phyloP scores from a whole-genome alignment of 23 tunicate genomes.

The Ciona savignyi region DNA sequence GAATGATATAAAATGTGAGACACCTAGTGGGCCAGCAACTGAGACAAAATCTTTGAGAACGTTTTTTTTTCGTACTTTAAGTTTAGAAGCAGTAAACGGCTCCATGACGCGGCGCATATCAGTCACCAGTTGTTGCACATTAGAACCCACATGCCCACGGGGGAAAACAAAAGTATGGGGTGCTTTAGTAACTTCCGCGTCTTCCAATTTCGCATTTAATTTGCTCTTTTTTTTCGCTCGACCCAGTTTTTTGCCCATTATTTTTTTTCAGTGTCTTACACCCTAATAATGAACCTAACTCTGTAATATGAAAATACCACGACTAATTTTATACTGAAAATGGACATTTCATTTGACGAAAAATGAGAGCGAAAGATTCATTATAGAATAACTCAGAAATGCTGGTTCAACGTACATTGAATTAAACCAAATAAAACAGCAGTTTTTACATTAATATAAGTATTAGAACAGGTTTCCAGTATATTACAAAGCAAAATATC shows the following conservation, averaged over 20 bases:
- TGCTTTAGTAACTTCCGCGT: conserved; percentile 40
- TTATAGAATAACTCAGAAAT: too few species aligned
- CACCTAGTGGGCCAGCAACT: conserved; percentile 73
- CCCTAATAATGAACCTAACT: too few species aligned
- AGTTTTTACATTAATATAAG: too few species aligned
- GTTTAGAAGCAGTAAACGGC: conserved; percentile 89
- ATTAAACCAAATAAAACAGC: too few species aligned
- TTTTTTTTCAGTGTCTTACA: too few species aligned
- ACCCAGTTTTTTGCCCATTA: conserved; percentile 23
- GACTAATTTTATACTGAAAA: too few species aligned
- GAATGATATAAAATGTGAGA: conserved; percentile 68
- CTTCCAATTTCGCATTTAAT: conserved; percentile 5
- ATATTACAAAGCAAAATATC: too few species aligned
- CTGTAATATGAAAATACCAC: too few species aligned
- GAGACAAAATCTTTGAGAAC: conserved; percentile 78
- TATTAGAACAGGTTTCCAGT: too few species aligned
- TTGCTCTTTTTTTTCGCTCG: conserved; percentile 32
- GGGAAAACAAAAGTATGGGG: conserved; percentile 81
- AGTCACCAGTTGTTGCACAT: conserved; percentile 28
- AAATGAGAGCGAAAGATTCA: too few species aligned
- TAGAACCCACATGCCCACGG: conserved; percentile 67
- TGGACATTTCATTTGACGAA: too few species aligned
- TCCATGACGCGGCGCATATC: conserved; percentile 65
- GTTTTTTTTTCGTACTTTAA: conserved; percentile 54
- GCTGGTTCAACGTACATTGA: too few species aligned